Base-by-base conservation (phyloP, 2,888 invertebrate genomes). In the Heliconius cydno region DNA sequence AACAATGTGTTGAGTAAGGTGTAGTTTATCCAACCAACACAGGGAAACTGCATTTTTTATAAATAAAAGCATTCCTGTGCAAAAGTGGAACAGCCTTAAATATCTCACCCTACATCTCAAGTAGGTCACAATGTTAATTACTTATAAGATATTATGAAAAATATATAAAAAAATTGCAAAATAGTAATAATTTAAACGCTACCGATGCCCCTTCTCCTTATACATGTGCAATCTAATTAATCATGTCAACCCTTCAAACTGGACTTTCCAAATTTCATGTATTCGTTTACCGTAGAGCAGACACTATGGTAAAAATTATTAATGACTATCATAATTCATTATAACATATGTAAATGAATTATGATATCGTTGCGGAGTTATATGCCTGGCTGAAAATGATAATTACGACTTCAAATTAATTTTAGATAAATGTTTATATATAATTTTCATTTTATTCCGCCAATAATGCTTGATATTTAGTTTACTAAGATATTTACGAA, bases 331-430 rank as follows among this genome's bases (percentile, higher is more conserved):
- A 34, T 60, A 73, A 38, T 73, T 73, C 34, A 57, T 73, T 60
- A 38, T 73, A 73, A 60, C 60, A 60, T 73, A 60, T 60, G 41
- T 70, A 70, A 41, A 70, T 41, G 68, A 70, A 68, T 38, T 68
- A n/a, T n/a, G 41, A 15, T 41, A 41, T 41, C 38, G 41, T 41
- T 25, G 13, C 68, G 1, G 25, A 68, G n/a, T 68, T 22, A n/a
- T 34, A 34, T 38, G 12, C 34, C 4, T 5, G 38, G n/a, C 67
- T 68, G 67, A 38, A n/a, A 22, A 38, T n/a, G n/a, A 0, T 68
- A 15, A 22, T 68, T 30, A 66, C 9, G 7, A 9, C 34, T 66
- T 66, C 19, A 34, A 67, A 34, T 67, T 19, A 9, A 25, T 28
- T 28, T 65, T 34, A 22, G 22, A 34, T 67, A 22, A 34, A 34